These are phyloP conservation scores for Scolopax bukidnonensis DNA, from an alignment of 2,797 vertebrate species.

Conservation along the genomic window DNA sequence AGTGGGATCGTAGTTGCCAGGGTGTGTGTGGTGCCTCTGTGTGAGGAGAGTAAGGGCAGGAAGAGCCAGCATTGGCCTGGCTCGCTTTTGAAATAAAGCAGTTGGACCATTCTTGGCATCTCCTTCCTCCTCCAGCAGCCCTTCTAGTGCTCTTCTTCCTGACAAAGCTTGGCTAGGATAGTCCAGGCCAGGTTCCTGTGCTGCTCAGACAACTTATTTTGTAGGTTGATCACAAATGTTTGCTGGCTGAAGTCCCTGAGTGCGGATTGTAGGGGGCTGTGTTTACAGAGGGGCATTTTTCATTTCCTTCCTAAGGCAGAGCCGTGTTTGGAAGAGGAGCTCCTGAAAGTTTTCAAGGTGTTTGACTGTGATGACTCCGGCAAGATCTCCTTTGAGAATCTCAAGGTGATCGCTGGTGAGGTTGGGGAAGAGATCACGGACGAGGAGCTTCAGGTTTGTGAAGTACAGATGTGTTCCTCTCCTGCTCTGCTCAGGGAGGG, in stretches of 20 bases:
- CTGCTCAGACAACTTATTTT: background rate
- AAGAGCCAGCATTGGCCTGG: background rate
- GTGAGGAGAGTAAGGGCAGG: no score
- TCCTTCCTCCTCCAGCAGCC: background rate
- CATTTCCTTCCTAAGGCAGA: constrained; percentile 78
- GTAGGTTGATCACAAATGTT: background rate
- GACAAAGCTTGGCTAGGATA: background rate
- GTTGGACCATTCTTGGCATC: background rate
- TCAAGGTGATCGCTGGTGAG: constrained; percentile 89
- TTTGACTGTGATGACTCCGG: constrained; percentile 91
- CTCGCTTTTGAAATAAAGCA: background rate
- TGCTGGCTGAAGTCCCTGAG: background rate
- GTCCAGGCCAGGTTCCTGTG: background rate
- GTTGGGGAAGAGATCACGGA: constrained; percentile 91
- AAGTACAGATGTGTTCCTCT: no score
- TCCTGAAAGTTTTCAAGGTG: constrained; percentile 89
- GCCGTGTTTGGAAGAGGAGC: constrained; percentile 90
- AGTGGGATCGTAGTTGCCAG: background rate
- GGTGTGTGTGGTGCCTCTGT: no score
- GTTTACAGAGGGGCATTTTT: background rate
- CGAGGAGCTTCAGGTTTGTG: constrained; percentile 88
- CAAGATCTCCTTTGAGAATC: constrained; percentile 90
- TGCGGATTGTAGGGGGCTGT: background rate
- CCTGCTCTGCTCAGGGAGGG: background rate
- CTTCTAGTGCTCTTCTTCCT: no score